Percentiles rank a stretch among this genome's conserved stretches.
These are phyloP conservation scores for Phaenicophaeus curvirostris DNA, from an alignment of 2,797 vertebrate species.

Conservation along the genomic window DNA sequence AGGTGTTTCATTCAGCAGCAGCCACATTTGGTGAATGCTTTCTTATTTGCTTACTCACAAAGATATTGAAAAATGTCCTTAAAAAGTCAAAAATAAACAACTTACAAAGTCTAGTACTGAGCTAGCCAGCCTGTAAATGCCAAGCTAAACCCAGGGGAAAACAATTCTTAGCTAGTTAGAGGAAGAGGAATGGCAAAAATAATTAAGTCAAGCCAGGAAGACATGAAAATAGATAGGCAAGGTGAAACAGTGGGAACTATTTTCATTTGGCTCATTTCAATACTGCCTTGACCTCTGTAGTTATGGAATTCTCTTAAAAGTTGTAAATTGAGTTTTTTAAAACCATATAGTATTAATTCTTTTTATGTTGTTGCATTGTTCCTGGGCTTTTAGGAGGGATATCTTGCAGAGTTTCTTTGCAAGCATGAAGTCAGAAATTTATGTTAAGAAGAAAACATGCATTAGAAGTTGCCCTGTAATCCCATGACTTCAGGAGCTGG, in stretches of 20 bases:
- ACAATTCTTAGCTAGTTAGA: background rate
- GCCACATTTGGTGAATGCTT: background rate
- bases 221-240: slow-evolving; percentile 8
- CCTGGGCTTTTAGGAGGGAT: background rate
- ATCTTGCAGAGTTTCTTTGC: background rate
- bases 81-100: background rate
- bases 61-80: background rate
- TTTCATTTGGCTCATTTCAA: background rate
- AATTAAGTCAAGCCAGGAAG: background rate
- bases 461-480: background rate
- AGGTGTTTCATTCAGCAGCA: background rate
- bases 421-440: background rate
- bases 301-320: background rate
- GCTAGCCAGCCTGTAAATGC: background rate
- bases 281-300: background rate
- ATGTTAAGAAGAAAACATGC: background rate
- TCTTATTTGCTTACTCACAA: background rate
- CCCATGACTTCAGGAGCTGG: background rate
- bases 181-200: background rate
- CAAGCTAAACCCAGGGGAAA: background rate
- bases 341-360: background rate
- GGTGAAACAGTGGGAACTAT: background rate
- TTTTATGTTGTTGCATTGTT: background rate
- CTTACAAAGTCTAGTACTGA: background rate
- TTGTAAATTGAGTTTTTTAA: background rate